Evolutionary conservation across 2,888 invertebrate species (phyloP), one percentile per base, ranked within the genome.

Genomic region (Phengaris arion): DNA sequence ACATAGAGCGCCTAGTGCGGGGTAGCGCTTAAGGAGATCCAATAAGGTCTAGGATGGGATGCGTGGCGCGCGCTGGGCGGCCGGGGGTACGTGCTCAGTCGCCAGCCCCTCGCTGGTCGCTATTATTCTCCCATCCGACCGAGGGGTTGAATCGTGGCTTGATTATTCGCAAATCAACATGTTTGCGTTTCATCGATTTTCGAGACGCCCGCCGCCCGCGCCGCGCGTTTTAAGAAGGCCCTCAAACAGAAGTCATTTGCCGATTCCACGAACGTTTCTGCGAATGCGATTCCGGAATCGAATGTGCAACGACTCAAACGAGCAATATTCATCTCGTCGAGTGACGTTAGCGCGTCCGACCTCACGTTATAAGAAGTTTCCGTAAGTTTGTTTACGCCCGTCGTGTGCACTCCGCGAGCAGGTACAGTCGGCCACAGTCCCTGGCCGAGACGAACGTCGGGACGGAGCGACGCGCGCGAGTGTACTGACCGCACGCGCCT

Each of bases 141-240:
- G 82, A 86, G 88, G 89, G 91, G 89, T 87, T 85, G 87, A 84
- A 85, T 86, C 85, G 86, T 86, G 86, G 86, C 86, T 87, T 88
- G 88, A 90, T 90, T 89, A 91, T 91, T 90, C 90, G 87, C 91
- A 88, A 89, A 92, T 91, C 89, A 90, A 90, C 89, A 87, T 91
- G 89, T 89, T 89, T 89, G 89, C 87, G 82, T 88, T 88, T 87
- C 90, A 91, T 92, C 91, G 92, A 92, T 92, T 91, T 86, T 84
- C 80, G 79, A 80, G 81, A 81, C 81, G 81, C 81, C 35, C 35
- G 35, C 64, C 64, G 64, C 64, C 64, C 81, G 82, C 80, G 76
- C 75, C 77, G 77, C 79, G 78, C 77, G 51, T 70, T 77, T 35
- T 2, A 74, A 74, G 54, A 54, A 77, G 69, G 57, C 74, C 74